Base-by-base conservation (phyloP, 2,113 vertebrate genomes). In the Terrapene triunguis region DNA sequence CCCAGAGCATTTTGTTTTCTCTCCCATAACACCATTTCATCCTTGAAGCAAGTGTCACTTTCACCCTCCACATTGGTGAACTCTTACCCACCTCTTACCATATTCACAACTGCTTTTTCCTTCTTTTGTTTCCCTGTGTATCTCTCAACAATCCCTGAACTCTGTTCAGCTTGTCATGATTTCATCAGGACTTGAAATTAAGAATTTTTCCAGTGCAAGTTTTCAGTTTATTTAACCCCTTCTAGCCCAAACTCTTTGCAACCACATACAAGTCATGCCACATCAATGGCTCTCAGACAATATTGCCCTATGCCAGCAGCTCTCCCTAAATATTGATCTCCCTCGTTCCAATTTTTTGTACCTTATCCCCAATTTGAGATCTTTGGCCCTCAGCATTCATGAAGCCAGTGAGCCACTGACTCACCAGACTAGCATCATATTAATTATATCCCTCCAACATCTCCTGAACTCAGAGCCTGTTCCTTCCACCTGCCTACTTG, bases 1-100 rank as follows among this genome's bases (percentile, higher is more conserved):
- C 86, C 84, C 89, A 83, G 9, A 14, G 90, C 3, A 0, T 93
- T 89, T 89, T 10, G 25, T 91, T 95, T 97, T 96, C 84, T 92
- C 84, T 91, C 95, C 90, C 95, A 94, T 38, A 95, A 88, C 94
- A 93, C n/a, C 19, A 72, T 93, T 25, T 69, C n/a, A 82, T 42
- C 79, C 42, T 57, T 92, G 83, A 82, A 62, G 88, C 82, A 74
- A 8, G 65, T 94, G 93, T 92, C 55, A 8, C 93, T 86, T 86
- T 89, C 88, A 89, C 47, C 65, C 12, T 47, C 82, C 44, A 54
- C 32, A 38, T 82, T 94, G n/a, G 35, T 38, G 32, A 69, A 19
- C 35, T 69, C 65, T 69, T 69, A 22, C 32, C 32, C 62, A n/a
- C 27, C 62, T 35, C 62, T 65, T 32, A n/a, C 32, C 17, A 62